phyloP scores from a whole-genome alignment of 2,888 invertebrate species.

The Eristalis pertinax region DNA sequence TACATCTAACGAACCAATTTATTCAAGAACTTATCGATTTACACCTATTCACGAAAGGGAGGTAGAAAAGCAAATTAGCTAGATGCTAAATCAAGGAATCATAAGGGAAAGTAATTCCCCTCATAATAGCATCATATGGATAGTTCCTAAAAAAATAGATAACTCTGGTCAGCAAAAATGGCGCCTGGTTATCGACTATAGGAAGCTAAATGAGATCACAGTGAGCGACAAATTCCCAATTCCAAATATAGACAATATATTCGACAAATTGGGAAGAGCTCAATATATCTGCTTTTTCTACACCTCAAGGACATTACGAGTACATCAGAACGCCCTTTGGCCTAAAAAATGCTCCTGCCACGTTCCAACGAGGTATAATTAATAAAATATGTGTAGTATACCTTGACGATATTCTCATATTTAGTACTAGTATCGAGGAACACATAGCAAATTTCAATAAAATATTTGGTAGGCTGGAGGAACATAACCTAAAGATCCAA shows the following conservation, averaged over 20 bases:
- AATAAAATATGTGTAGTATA: too few relatives aligned
- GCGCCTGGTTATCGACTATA: not conserved
- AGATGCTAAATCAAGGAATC: not conserved
- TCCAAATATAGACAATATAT: not conserved
- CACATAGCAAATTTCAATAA: slow-evolving; percentile 60
- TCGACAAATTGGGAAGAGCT: not conserved
- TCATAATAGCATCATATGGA: not conserved
- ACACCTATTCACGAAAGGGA: not conserved
- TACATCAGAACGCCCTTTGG: too few relatives aligned
- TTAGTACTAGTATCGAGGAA: slow-evolving; percentile 73
- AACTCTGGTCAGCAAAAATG: not conserved
- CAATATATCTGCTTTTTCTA: not conserved
- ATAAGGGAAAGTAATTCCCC: not conserved
- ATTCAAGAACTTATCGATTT: not conserved
- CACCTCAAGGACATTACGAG: too few relatives aligned
- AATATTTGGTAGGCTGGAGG: not conserved
- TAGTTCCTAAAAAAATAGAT: not conserved
- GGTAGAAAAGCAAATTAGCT: not conserved
- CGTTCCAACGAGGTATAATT: too few relatives aligned
- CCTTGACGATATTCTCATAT: slow-evolving; percentile 75
- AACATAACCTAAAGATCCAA: slow-evolving; percentile 73
- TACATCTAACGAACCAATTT: too few relatives aligned
- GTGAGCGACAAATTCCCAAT: slow-evolving; percentile 34
- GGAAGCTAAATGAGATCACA: slow-evolving; percentile 27
- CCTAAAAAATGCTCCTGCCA: too few relatives aligned